Percentiles rank a stretch among this genome's conserved stretches.
These are phyloP conservation scores for Dendronephthya gigantea DNA, from an alignment of 64 coral and sea anemone genomes.

Conservation along the genomic window DNA sequence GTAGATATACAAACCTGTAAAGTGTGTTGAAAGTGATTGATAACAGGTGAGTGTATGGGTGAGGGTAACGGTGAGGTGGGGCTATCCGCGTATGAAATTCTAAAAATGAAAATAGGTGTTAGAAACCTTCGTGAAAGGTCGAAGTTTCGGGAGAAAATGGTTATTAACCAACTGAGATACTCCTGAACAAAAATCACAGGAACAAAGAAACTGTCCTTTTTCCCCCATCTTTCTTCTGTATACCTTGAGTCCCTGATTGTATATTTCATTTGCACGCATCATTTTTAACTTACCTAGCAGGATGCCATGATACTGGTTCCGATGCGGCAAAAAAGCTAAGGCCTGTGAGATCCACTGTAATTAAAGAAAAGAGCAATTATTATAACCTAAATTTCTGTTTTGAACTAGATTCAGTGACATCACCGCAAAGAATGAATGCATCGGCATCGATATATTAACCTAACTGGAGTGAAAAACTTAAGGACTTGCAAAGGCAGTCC, in stretches of 20 bases:
- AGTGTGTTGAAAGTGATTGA: slow-evolving; percentile 29
- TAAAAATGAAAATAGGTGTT: not conserved
- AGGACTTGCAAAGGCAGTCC: too few species aligned
- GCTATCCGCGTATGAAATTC: not conserved
- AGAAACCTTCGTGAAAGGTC: not conserved
- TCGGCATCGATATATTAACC: too few species aligned
- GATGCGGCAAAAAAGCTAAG: not conserved
- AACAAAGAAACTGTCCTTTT: too few species aligned
- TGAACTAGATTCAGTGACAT: too few species aligned
- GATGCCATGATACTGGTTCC: not conserved
- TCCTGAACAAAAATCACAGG: too few species aligned
- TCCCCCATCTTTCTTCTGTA: too few species aligned
- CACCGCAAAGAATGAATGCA: too few species aligned
- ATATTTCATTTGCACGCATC: not conserved
- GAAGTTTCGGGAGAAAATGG: slow-evolving; percentile 33
- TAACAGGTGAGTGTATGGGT: slow-evolving; percentile 24
- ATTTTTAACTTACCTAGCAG: not conserved
- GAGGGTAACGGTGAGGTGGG: slow-evolving; percentile 42
- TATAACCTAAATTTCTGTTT: too few species aligned
- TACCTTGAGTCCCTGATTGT: too few species aligned
- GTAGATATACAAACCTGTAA: slow-evolving; percentile 18
- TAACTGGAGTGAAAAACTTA: too few species aligned
- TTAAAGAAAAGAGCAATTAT: not conserved
- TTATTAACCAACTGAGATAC: too few species aligned
- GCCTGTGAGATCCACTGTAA: slow-evolving; percentile 7